Evolutionary conservation across 2,113 vertebrate species (phyloP).

Genomic region (Embiotoca jacksoni): DNA sequence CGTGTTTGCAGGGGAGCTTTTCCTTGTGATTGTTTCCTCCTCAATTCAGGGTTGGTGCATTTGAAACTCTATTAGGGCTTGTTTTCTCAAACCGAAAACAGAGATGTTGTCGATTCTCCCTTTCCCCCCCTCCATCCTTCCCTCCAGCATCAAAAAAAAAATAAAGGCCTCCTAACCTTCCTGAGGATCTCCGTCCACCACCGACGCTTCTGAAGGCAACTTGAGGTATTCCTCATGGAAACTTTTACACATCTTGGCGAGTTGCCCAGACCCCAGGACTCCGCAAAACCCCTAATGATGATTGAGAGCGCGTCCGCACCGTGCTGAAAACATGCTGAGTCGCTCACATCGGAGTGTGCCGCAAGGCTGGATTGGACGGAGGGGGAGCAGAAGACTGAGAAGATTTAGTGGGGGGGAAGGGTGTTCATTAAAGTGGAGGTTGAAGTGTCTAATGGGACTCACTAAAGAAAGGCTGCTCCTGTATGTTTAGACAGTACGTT

Average conservation of each 20-base stretch:
- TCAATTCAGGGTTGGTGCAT: conserved; percentile 53
- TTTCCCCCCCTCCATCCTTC: conserved; percentile 30
- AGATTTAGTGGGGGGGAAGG: conserved; percentile 33
- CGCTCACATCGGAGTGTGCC: conserved; percentile 81
- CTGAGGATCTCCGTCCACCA: conserved; percentile 67
- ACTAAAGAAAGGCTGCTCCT: conserved; percentile 59
- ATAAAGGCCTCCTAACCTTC: conserved; percentile 73
- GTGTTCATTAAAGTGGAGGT: conserved; percentile 63
- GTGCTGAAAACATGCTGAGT: conserved; percentile 87
- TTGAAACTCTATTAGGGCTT: conserved; percentile 50
- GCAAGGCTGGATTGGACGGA: conserved; percentile 71
- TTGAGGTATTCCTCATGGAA: conserved; percentile 93
- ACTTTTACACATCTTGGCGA: conserved; percentile 91
- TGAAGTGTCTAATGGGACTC: conserved; percentile 76
- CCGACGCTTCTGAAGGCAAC: conserved; percentile 79
- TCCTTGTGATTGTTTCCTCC: conserved; percentile 69
- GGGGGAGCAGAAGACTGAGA: conserved; percentile 56
- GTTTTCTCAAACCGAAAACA: conserved; percentile 74
- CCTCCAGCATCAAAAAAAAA: conserved; percentile 46
- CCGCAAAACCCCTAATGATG: conserved; percentile 87
- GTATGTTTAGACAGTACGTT: conserved; percentile 43
- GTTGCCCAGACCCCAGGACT: conserved; percentile 86
- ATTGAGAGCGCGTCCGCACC: conserved; percentile 88
- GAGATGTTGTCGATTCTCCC: conserved; percentile 53
- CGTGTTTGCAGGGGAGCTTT: conserved; percentile 58